Base-by-base conservation (phyloP, 2,888 invertebrate genomes). In the Ceramica pisi region DNA sequence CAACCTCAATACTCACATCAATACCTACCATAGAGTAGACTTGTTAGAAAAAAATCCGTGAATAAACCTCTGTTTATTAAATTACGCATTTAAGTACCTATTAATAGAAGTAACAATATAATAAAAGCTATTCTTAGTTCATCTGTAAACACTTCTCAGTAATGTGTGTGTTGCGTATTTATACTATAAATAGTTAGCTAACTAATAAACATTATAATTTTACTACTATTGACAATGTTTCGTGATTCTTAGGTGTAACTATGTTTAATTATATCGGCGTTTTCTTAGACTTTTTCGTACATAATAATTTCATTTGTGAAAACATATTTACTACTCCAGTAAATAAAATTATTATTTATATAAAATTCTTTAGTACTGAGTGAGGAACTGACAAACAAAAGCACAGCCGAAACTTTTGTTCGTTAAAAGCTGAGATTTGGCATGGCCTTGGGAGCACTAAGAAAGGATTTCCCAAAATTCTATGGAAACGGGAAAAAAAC, bases 111-210 rank as follows among this genome's bases (percentile, higher is more conserved):
- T 21, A 71, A 3, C 53, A 71, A 62, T 31, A 38, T 38, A 38
- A 55, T 71, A 71, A 38, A 56, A 60, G 26, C 50, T 76, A 77
- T 76, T 71, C 21, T 62, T 76, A 71, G 78, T 19, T 21, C 4
- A n/a, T 57, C 51, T 14, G 44, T 48, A 71, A 77, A 71, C 60
- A 57, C 55, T 41, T 50, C 23, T 12, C 23, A 19, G 57, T 71
- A 57, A 65, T 60, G 19, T 76, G 23, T 57, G n/a, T n/a, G n/a
- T 75, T 75, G 70, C 50, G 63, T 70, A 50, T 23, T 31, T 38
- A 21, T 10, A 26, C 8, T 38, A 60, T 60, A 55, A 75, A 50
- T 60, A 63, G 35, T 5, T 46, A 5, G 1, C 10, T 59, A 23
- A 14, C 6, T 31, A 8, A 41, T 23, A 51, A 51, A 66, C 35